Conservation (phyloP, 1,140 invertebrate species). For the Psix sp. region DNA sequence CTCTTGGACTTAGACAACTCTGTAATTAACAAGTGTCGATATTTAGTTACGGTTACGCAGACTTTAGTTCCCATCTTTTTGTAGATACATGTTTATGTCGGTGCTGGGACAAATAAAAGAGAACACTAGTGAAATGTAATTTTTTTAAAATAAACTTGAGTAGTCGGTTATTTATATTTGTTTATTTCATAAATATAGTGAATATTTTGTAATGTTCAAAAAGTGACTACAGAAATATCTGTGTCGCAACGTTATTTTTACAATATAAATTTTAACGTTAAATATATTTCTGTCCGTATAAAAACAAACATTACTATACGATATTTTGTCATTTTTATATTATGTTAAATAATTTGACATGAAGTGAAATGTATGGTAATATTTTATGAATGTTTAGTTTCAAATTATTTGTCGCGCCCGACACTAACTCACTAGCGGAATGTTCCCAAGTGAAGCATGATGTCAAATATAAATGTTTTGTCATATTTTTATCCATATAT, state of each 20-base stretch:
- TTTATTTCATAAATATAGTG: too few species aligned
- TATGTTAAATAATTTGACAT: slow-evolving; percentile 3
- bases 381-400: too few species aligned
- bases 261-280: too few species aligned
- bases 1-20: slow-evolving; percentile 18
- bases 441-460: slow-evolving; percentile 56
- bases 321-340: slow-evolving; percentile 1
- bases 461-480: slow-evolving; percentile 40
- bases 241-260: too few species aligned
- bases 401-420: slow-evolving; percentile 41
- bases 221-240: too few species aligned
- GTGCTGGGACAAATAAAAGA: slow-evolving; percentile 14
- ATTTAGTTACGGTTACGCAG: slow-evolving; percentile 21
- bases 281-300: too few species aligned
- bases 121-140: too few species aligned
- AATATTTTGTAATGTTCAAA: too few species aligned
- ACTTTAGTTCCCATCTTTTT: slow-evolving; percentile 19
- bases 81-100: slow-evolving; percentile 21
- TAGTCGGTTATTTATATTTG: too few species aligned
- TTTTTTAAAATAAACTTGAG: too few species aligned
- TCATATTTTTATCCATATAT: slow-evolving; percentile 43
- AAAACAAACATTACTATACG: too few species aligned
- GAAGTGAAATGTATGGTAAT: neutral
- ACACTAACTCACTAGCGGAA: slow-evolving; percentile 54
- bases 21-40: slow-evolving; percentile 44